Conservation (phyloP, 1,140 invertebrate genomes). For the Brachionus paranguensis region DNA sequence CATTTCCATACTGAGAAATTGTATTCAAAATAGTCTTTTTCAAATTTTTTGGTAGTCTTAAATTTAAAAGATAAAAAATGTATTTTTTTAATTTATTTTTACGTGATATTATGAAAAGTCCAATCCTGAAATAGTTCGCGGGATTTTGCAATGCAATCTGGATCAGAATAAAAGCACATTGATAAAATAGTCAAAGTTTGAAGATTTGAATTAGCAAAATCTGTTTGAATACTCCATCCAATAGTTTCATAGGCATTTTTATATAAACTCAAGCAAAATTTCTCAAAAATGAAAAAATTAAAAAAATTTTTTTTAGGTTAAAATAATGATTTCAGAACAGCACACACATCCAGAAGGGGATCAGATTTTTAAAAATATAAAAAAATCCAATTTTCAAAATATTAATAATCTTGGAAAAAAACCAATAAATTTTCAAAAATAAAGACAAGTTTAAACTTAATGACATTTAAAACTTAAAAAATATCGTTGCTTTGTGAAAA, state of each 20-base stretch:
- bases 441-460: too few relatives aligned
- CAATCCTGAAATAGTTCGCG: neutral
- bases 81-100: neutral
- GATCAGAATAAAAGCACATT: constrained; percentile 1
- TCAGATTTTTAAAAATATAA: too few relatives aligned
- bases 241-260: neutral
- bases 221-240: neutral
- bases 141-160: neutral
- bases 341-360: too few relatives aligned
- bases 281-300: neutral
- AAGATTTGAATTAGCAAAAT: neutral
- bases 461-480: too few relatives aligned
- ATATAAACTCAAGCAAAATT: neutral
- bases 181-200: neutral
- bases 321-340: too few relatives aligned
- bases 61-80: neutral
- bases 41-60: neutral
- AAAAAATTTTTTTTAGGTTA: too few relatives aligned
- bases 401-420: too few relatives aligned
- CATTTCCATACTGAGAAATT: neutral
- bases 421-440: too few relatives aligned
- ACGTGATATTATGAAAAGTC: neutral
- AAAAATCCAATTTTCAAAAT: too few relatives aligned
- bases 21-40: neutral
- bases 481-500: too few relatives aligned